Conservation (phyloP, 2,797 vertebrate genomes). For the Girardinus metallicus region DNA sequence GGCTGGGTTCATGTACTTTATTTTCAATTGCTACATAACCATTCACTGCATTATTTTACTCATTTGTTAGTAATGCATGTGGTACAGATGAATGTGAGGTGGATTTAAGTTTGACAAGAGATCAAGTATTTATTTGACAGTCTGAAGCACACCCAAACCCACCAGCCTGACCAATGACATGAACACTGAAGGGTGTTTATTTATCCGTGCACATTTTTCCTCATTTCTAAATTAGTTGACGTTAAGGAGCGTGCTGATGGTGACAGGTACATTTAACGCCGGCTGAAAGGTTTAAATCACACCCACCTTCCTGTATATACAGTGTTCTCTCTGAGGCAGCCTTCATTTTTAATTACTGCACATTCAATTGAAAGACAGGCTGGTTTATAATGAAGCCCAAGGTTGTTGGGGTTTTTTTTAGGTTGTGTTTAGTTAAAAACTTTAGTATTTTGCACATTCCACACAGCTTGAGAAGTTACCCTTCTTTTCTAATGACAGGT, state of each 20-base stretch:
- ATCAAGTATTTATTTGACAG: constrained; percentile 60
- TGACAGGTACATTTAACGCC: constrained; percentile 73
- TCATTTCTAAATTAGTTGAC: constrained; percentile 64
- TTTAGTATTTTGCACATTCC: constrained; percentile 24
- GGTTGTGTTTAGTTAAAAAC: constrained; percentile 28
- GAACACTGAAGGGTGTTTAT: constrained; percentile 62
- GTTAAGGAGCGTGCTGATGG: constrained; percentile 63
- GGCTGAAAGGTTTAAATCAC: constrained; percentile 64
- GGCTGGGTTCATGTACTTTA: constrained; percentile 4
- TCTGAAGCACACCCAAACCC: constrained; percentile 37
- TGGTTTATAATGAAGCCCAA: constrained; percentile 46
- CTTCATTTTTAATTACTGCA: constrained; percentile 64
- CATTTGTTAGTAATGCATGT: constrained; percentile 60
- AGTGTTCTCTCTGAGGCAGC: constrained; percentile 39
- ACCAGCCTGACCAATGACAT: constrained; percentile 43
- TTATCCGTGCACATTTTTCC: constrained; percentile 65
- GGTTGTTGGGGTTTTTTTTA: neutral
- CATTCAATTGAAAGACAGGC: constrained; percentile 45
- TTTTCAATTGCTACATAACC: constrained; percentile 22
- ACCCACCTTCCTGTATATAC: constrained; percentile 52
- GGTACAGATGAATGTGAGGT: constrained; percentile 46
- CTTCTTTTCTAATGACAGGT: neutral
- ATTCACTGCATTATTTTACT: constrained; percentile 30
- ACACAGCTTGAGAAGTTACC: constrained; percentile 11
- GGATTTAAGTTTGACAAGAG: constrained; percentile 48